Evolutionary conservation across 1,140 invertebrate genomes (phyloP).

Genomic region (Ditylenchus dipsaci): DNA sequence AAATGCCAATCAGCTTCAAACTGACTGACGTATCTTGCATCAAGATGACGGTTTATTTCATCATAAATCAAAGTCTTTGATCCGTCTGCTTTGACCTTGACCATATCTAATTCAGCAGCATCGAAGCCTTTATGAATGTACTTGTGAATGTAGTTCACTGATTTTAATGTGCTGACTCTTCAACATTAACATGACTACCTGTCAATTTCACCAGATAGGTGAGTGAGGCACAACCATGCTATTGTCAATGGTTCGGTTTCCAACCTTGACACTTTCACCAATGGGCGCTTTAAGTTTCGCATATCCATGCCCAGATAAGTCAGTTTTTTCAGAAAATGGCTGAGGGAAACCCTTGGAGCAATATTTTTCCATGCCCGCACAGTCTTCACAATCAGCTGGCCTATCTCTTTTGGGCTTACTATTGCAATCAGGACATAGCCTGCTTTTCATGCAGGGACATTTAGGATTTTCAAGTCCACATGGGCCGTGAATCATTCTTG

Average conservation of each 20-base stretch:
- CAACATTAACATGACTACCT: not conserved
- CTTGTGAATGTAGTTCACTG: not conserved
- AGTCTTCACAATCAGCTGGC: not conserved
- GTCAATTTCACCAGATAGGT: not conserved
- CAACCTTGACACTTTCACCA: not conserved
- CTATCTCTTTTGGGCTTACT: not conserved
- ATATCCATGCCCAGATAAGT: not conserved
- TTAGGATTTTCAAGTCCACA: not conserved
- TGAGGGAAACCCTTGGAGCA: not conserved
- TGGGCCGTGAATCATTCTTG: not conserved
- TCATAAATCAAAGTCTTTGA: not conserved
- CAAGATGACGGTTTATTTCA: not conserved
- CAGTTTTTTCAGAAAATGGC: not conserved
- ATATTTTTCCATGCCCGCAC: not conserved
- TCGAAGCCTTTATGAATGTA: not conserved
- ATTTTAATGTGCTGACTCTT: not conserved
- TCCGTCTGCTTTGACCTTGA: not conserved
- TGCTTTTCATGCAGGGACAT: not conserved
- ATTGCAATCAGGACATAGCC: not conserved
- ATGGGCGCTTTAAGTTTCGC: not conserved
- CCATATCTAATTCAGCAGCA: not conserved
- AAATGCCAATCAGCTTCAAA: not conserved
- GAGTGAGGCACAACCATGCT: not conserved
- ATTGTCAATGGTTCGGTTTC: not conserved
- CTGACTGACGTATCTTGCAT: not conserved